Base-by-base conservation (phyloP, 2,888 invertebrate species). In the Idaea aversata region DNA sequence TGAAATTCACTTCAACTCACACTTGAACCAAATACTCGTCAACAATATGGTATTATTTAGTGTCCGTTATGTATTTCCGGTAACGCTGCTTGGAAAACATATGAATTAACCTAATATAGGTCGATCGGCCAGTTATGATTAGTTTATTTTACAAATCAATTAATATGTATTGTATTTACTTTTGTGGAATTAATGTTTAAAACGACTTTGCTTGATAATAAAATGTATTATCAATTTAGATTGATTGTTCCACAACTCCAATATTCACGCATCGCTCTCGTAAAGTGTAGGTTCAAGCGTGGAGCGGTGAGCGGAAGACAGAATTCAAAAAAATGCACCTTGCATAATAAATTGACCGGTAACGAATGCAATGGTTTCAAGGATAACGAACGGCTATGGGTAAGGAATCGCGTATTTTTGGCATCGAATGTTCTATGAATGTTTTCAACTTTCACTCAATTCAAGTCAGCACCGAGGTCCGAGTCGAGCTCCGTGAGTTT, bases 391-490 rank as follows among this genome's bases (percentile, higher is more conserved):
- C 47, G 47, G 25, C 25, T 25, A 25, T 25, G 25, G 25, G 47
- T 64, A 73, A 67, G 73, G 75, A 75, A 72, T 75, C 73, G 73
- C 61, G 76, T 72, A 71, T 73, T 72, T 77, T 78, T 78, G 75
- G 81, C 84, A 82, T 85, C 81, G 82, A 82, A 77, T 79, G 77
- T 82, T 85, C 85, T 85, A 81, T 78, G 83, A 78, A 83, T 82
- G 79, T 83, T 81, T 80, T 73, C 83, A 86, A 91, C 91, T 91
- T 91, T 91, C 91, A 90, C 85, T 77, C 34, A 10, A 47, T 47
- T 47, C 47, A 47, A 47, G 47, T 47, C 47, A 13, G 75, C 79
- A 78, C 82, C 80, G 79, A 75, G 81, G 82, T 80, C 78, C 82
- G 81, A 77, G 79, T 80, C 80, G 82, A 81, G 84, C 82, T 75